Evolutionary conservation across 1,140 invertebrate species (phyloP), one percentile per base, ranked within the genome.

Genomic region (Anastrepha obliqua): DNA sequence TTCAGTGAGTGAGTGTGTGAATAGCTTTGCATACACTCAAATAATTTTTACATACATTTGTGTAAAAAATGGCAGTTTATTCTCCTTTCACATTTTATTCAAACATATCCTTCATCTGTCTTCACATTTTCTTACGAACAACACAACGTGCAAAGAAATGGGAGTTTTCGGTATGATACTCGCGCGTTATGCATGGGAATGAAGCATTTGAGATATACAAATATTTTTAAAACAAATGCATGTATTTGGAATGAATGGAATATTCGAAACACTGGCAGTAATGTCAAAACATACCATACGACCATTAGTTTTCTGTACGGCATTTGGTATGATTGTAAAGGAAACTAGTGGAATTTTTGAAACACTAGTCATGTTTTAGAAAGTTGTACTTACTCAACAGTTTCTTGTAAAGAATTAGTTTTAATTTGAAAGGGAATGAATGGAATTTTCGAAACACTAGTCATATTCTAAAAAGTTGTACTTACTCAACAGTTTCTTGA

Each of bases 31-130:
- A 70, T 70, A 70, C 51, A 87, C 44, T 87, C 51, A 87, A 87
- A 74, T 70, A 39, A 70, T 78, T 87, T 87, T 87, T 87, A 87
- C 65, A 87, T 78, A 74, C 51, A 59, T 87, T 47, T 87, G 65
- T 87, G 20, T 87, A 87, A 87, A 87, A 87, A 87, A 74, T 87
- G 86, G 86, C 86, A 87, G 86, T 87, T 87, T 87, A 74, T 51
- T 78, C 64, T 74, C n/a, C 29, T 7, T 74, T 87, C 29, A 29
- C 47, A 5, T 78, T 78, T 39, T 13, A 86, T 42, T 39, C 58
- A 42, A 62, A 86, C 60, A n/a, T 62, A 20, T 42, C 60, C 60
- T 47, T 29, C 85, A 86, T 4, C 60, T 62, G 29, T n/a, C 2
- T 60, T 59, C 4, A 42, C 20, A 3, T 64, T 17, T 3, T 13